Evolutionary conservation across 2,888 invertebrate genomes (phyloP), one percentile per base, ranked within the genome.

Genomic region (Acronicta alni): DNA sequence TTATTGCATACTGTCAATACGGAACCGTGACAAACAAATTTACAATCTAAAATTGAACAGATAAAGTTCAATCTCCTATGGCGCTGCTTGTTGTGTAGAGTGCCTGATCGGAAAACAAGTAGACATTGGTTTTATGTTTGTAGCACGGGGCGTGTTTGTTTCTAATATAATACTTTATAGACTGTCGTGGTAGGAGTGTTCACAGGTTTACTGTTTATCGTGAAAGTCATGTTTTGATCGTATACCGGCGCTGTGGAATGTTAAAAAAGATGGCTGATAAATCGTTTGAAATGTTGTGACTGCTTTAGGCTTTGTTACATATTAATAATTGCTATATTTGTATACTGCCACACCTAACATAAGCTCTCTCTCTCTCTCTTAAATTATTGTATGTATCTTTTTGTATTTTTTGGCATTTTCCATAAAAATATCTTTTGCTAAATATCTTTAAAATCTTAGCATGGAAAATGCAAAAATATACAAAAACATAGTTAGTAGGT

Each of bases 141-240:
- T 60, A 52, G 54, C 56, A 59, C 45, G 71, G 47, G 32, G 17
- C 20, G 41, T 77, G 74, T 77, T 75, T 77, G 75, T 61, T 57
- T 75, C 58, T 64, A 70, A 73, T 74, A 73, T 77, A 70, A 77
- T 67, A 71, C 64, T 64, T 77, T 76, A 74, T 73, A 32, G 59
- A 56, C 47, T 69, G 58, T 35, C 54, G 57, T 58, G 63, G 57
- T 55, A 42, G n/a, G n/a, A 68, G 54, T 58, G 72, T 57, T 73
- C 41, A n/a, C 26, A 18, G 60, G 55, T 67, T 72, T 57, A 75
- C 57, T 72, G 72, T 72, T 72, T 60, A 56, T 55, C 42, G 7
- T 20, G 38, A 15, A 1, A 14, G 42, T 32, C 39, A 53, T 72
- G 54, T 52, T 54, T 49, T 52, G 42, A 23, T 62, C 67, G 54